Evolutionary conservation across 2,888 invertebrate genomes (phyloP), one percentile per base, ranked within the genome.

Genomic region (Capitulum mitella): DNA sequence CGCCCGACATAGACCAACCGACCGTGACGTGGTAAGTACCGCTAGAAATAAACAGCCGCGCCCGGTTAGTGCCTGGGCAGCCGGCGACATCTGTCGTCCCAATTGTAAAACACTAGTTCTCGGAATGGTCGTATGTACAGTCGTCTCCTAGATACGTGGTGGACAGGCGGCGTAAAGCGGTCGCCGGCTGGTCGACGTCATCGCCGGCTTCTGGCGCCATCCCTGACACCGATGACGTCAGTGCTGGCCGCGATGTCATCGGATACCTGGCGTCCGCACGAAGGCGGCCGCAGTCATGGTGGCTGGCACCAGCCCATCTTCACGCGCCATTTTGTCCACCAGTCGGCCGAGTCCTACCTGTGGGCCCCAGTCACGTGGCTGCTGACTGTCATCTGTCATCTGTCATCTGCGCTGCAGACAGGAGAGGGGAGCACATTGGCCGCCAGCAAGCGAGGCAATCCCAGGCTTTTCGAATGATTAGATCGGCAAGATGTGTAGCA

Each of bases 281-380:
- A 5, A 3, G n/a, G n/a, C n/a, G 58, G 5, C n/a, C 1, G 29
- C 29, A 8, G 19, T 34, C 70, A 70, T 8, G 22, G 70, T 22
- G 70, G 22, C 70, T 70, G 70, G 37, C 70, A 70, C 70, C 70
- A 70, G 22, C 70, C 70, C 70, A 70, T 70, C 37, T 37, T 70
- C 22, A 70, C 70, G 70, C 70, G 70, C 70, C 70, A 70, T 22
- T 70, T 70, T 22, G 70, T 70, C 70, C 70, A 70, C 70, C 70
- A 70, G 37, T 70, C 70, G 70, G 70, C 70, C 70, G 70, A 19
- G 22, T 70, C 70, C 70, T 70, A 70, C 70, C 70, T 70, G 70
- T 34, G 0, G 19, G 51, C 14, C 19, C 22, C 43, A 43, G 43
- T 43, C n/a, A n/a, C n/a, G n/a, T n/a, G n/a, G n/a, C n/a, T n/a